phyloP scores from a whole-genome alignment of 2,113 vertebrate species.

The Numida meleagris region DNA sequence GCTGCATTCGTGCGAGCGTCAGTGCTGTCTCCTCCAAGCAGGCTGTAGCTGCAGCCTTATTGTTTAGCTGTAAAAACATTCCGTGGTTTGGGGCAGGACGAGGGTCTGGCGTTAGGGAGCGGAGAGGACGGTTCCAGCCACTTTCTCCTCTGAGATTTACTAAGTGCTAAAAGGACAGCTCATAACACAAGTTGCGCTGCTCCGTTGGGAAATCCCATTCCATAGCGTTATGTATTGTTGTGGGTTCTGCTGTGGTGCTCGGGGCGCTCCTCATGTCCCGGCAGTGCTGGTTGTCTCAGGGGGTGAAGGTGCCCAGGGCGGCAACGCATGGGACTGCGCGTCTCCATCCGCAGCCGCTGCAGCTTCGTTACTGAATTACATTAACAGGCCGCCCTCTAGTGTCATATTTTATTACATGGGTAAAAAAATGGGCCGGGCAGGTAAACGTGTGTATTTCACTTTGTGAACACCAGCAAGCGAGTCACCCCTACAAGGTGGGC shows the following conservation, averaged over 20 bases:
- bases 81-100: background rate
- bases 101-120: background rate
- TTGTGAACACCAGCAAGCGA: background rate
- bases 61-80: background rate
- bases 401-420: conserved; percentile 70
- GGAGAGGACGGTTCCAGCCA: background rate
- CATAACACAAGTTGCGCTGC: rapidly evolving
- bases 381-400: conserved; percentile 77
- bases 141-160: background rate
- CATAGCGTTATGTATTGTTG: background rate
- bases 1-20: background rate
- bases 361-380: conserved; percentile 66
- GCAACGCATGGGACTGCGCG: background rate
- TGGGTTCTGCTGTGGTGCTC: background rate
- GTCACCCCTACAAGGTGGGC: background rate
- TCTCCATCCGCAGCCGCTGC: background rate
- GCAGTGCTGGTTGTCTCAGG: background rate
- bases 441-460: background rate
- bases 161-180: background rate
- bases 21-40: background rate
- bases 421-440: background rate
- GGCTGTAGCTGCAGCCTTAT: background rate
- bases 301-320: background rate
- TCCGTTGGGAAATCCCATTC: background rate
- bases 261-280: background rate